Percentiles rank a stretch among this genome's conserved stretches.
phyloP scores from a whole-genome alignment of 2,888 invertebrate species.

The Schizotus pectinicornis region DNA sequence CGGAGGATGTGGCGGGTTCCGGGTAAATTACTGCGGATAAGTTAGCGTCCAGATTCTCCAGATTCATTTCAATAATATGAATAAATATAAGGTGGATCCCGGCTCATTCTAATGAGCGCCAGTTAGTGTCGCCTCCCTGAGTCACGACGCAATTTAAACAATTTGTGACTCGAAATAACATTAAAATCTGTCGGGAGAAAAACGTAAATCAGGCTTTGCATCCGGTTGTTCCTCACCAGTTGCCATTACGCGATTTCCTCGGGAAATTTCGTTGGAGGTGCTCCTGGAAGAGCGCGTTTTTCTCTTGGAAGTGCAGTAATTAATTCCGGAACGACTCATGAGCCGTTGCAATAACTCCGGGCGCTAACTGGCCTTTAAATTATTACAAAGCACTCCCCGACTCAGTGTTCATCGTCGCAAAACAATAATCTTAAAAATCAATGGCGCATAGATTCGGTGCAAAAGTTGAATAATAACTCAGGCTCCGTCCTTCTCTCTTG shows the following conservation, averaged over 20 bases:
- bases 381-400: slow-evolving; percentile 19
- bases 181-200: slow-evolving; percentile 61
- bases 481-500: slow-evolving; percentile 19
- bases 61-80: slow-evolving; percentile 61
- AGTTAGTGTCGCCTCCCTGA: slow-evolving; percentile 61
- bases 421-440: slow-evolving; percentile 50
- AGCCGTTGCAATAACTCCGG: neutral
- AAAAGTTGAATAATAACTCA: slow-evolving; percentile 46
- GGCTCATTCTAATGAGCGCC: slow-evolving; percentile 59
- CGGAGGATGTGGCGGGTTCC: slow-evolving; percentile 14
- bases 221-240: slow-evolving; percentile 48
- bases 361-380: slow-evolving; percentile 15
- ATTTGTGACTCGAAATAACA: slow-evolving; percentile 63
- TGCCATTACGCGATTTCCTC: slow-evolving; percentile 34
- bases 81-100: slow-evolving; percentile 60
- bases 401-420: slow-evolving; percentile 45
- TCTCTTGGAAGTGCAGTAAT: neutral
- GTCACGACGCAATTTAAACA: slow-evolving; percentile 63
- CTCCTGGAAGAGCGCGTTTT: too few species aligned
- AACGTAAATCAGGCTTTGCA: slow-evolving; percentile 62
- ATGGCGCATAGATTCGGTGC: slow-evolving; percentile 43
- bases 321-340: too few species aligned
- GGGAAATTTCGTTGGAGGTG: slow-evolving; percentile 18
- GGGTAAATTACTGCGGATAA: slow-evolving; percentile 35
- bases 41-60: slow-evolving; percentile 42